A percentile compares a stretch with the other conserved stretches of the same genome.
phyloP scores from a whole-genome alignment of 2,113 vertebrate species.

The pig (Sus scrofa) region DNA sequence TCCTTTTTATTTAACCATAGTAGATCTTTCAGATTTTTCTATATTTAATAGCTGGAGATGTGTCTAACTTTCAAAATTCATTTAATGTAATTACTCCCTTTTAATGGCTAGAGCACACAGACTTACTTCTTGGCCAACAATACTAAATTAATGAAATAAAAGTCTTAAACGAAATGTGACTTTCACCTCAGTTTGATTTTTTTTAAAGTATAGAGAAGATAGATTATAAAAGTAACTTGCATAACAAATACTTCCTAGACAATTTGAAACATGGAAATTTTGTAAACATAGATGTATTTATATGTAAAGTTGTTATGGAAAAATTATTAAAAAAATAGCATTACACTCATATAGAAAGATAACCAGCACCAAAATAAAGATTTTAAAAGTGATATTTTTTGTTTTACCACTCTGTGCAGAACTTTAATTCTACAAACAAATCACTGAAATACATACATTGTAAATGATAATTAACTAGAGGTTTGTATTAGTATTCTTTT shows the following conservation, averaged over 20 bases:
- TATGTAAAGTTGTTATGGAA: not conserved
- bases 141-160: not conserved
- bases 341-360: not conserved
- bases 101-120: not conserved
- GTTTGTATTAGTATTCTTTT: not conserved
- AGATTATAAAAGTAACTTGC: not conserved
- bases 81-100: not conserved
- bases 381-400: conserved; percentile 9
- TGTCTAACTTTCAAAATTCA: conserved; percentile 1
- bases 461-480: not conserved
- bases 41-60: not conserved
- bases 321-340: not conserved
- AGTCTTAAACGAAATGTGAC: not conserved
- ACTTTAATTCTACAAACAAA: conserved; percentile 4
- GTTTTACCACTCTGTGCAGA: not conserved
- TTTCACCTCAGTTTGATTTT: not conserved
- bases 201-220: not conserved
- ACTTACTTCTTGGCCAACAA: not conserved
- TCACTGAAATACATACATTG: not conserved
- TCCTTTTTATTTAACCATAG: not conserved
- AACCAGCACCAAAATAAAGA: not conserved
- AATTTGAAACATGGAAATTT: not conserved
- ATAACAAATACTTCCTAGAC: not conserved
- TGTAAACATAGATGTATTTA: not conserved
- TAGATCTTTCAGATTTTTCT: not conserved